A percentile compares a stretch with the other conserved stretches of the same genome.
These are phyloP conservation scores for Sander lucioperca DNA, from an alignment of 2,113 vertebrate species.

Conservation along the genomic window DNA sequence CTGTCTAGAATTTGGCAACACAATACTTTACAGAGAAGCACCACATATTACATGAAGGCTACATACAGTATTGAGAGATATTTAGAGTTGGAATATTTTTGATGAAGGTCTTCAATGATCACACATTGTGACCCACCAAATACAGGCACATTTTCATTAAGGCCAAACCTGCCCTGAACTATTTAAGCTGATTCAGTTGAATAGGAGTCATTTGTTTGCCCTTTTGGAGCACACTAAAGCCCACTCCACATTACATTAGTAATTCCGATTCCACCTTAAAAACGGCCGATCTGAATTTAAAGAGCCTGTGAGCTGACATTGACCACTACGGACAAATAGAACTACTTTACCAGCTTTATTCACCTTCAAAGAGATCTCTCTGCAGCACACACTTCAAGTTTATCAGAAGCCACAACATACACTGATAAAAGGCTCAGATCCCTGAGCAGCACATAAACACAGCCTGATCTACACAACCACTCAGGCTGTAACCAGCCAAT, in stretches of 20 bases:
- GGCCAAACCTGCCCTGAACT: slow-evolving; percentile 7
- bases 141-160: not conserved
- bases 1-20: not conserved
- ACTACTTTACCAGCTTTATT: slow-evolving; percentile 46
- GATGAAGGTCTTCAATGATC: not conserved
- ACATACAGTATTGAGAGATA: not conserved
- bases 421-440: slow-evolving; percentile 18
- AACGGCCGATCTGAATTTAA: slow-evolving; percentile 50
- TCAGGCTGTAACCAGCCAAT: slow-evolving; percentile 28
- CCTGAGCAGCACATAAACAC: slow-evolving; percentile 36
- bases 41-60: not conserved
- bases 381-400: slow-evolving; percentile 35
- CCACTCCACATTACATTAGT: slow-evolving; percentile 39
- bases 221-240: slow-evolving; percentile 31
- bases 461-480: slow-evolving; percentile 25
- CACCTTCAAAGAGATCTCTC: slow-evolving; percentile 54
- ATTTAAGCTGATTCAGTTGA: slow-evolving; percentile 12
- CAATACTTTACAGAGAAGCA: not conserved
- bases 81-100: not conserved
- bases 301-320: slow-evolving; percentile 55
- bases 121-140: slow-evolving; percentile 12
- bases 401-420: slow-evolving; percentile 26
- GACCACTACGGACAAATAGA: slow-evolving; percentile 60
- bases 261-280: slow-evolving; percentile 50
- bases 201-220: slow-evolving; percentile 21